These are phyloP conservation scores for Cheumatopsyche charites DNA, from an alignment of 1,140 invertebrate species.

Conservation along the genomic window DNA sequence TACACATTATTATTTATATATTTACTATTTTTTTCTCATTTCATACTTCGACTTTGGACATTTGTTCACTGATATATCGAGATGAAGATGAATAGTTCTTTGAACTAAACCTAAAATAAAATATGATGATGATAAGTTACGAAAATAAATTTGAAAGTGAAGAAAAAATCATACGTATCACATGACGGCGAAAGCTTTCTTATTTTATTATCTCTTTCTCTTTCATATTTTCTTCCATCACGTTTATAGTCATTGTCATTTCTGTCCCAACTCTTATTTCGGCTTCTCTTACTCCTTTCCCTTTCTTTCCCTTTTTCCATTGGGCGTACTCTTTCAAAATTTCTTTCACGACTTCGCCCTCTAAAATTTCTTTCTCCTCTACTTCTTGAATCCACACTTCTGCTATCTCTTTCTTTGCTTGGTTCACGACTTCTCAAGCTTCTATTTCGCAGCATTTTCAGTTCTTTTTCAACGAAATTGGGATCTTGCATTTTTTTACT, in stretches of 20 bases:
- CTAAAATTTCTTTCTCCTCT: constrained; percentile 63
- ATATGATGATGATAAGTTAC: not conserved
- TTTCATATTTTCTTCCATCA: constrained; percentile 20
- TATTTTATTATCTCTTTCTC: constrained; percentile 15
- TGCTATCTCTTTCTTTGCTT: constrained; percentile 27
- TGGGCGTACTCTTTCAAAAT: constrained; percentile 1
- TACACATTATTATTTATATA: too few relatives aligned
- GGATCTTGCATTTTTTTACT: not conserved
- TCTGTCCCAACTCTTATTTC: constrained; percentile 14
- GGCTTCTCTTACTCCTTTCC: constrained; percentile 14
- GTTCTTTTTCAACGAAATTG: too few relatives aligned
- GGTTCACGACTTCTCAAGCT: not conserved
- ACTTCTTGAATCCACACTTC: constrained; percentile 51
- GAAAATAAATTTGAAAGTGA: not conserved
- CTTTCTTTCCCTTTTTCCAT: not conserved
- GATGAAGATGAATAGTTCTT: constrained; percentile 14
- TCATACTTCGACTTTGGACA: constrained; percentile 16
- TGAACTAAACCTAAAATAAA: constrained; percentile 9
- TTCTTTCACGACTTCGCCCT: constrained; percentile 39
- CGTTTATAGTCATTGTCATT: constrained; percentile 34
- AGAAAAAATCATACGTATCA: constrained; percentile 9
- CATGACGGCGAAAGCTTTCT: constrained; percentile 4
- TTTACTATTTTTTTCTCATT: not conserved
- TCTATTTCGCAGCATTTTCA: not conserved
- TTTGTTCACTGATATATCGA: constrained; percentile 13